phyloP scores from a whole-genome alignment of 2,888 invertebrate species.

The Orchesella flavescens region DNA sequence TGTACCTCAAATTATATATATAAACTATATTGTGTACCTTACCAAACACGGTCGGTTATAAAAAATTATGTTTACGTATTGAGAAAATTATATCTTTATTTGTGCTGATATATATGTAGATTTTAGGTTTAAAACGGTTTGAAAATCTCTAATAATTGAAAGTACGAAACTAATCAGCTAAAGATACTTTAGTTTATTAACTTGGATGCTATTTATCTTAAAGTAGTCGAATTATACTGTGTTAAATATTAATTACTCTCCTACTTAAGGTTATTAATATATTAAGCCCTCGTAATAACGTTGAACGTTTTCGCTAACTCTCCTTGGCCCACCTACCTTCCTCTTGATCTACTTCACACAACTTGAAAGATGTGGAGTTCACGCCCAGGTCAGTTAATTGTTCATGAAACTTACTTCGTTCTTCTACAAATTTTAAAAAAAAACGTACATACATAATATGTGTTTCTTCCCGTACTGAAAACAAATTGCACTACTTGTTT shows the following conservation, averaged over 20 bases:
- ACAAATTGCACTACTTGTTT: background rate
- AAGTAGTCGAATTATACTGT: background rate
- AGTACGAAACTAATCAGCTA: background rate
- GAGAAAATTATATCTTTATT: no score
- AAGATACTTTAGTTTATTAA: no score
- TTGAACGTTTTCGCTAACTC: constrained; percentile 32
- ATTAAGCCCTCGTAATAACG: background rate
- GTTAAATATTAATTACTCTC: background rate
- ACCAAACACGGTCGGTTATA: no score
- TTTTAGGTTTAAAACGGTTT: background rate
- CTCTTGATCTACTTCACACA: constrained; percentile 54
- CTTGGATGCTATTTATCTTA: no score
- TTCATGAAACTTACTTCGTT: constrained; percentile 8
- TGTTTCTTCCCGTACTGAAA: background rate
- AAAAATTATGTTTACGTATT: no score
- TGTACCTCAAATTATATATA: no score
- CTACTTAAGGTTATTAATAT: background rate
- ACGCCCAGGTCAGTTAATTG: constrained; percentile 60
- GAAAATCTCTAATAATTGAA: background rate
- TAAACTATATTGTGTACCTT: no score
- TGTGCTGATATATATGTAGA: no score
- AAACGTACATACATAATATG: background rate
- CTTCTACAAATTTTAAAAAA: background rate
- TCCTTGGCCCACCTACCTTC: constrained; percentile 46
- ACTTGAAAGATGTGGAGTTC: constrained; percentile 62